Evolutionary conservation across 2,888 invertebrate species (phyloP), one percentile per base, ranked within the genome.

Genomic region (Sinhomidia bicolor): DNA sequence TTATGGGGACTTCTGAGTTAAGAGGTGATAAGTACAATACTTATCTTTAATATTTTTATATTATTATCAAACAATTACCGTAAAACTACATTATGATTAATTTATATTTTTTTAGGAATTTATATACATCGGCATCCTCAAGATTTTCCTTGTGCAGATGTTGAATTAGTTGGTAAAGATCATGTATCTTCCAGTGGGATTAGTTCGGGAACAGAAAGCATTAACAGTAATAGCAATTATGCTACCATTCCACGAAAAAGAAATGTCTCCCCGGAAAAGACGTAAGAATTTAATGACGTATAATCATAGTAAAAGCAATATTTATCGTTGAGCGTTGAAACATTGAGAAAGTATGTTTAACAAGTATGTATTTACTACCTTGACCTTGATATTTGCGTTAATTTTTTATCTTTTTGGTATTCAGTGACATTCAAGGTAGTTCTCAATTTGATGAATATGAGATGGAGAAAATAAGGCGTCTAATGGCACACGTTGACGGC

Each of bases 121-220:
- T 80, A 80, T 57, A 80, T 88, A 32, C n/a, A n/a, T n/a, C n/a
- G n/a, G n/a, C 54, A 88, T 14, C 5, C 80, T 9, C 71, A 74
- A 3, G 12, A 80, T 36, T 68, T 41, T 29, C 17, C 78, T 6
- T 47, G 14, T 44, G 20, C 71, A 47, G 51, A 76, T 14, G 23
- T 17, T 26, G 76, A 60, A 41, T 6, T 17, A n/a, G 41, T 44
- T 23, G 71, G 10, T 29, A 85, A 36, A n/a, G 79, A 79, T 14
- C 51, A 54, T 23, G 23, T 76, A 71, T 81, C 88, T 14, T 80
- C 87, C n/a, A 89, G 89, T 80, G 85, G 85, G 23, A 76, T 89
- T 9, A 81, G 85, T 23, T 89, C 89, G 3, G 74, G 54, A n/a
- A 14, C 89, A 7, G 71, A 32, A 3, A 88, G 79, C 47, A 79